These are phyloP conservation scores for Acrossocheilus fasciatus DNA, from an alignment of 2,797 vertebrate species.

Conservation along the genomic window DNA sequence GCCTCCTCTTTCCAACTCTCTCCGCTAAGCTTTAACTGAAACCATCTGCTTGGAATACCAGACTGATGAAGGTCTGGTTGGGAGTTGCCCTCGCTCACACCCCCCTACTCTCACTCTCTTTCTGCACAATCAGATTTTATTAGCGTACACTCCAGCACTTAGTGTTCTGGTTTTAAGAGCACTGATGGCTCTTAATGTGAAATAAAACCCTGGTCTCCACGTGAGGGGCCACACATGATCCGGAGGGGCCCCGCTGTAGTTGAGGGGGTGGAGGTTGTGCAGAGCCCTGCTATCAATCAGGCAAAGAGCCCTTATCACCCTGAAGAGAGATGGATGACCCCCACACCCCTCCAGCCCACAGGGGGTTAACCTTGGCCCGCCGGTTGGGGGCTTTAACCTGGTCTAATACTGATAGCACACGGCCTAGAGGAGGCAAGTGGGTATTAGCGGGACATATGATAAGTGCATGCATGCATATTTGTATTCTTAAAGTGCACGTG, in stretches of 20 bases:
- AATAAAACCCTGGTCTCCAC: conserved; percentile 68
- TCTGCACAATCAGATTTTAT: conserved; percentile 83
- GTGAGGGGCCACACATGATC: conserved; percentile 61
- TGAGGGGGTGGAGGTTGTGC: conserved; percentile 18
- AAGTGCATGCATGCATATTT: conserved; percentile 40
- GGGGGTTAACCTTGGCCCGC: conserved; percentile 40
- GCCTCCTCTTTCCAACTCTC: conserved; percentile 65
- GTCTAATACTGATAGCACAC: background rate
- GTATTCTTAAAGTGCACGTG: conserved; percentile 57
- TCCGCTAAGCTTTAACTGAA: conserved; percentile 82
- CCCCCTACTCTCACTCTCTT: conserved; percentile 50
- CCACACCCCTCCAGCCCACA: conserved; percentile 12
- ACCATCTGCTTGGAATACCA: conserved; percentile 88
- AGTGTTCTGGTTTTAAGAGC: conserved; percentile 78
- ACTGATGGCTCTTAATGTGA: conserved; percentile 77
- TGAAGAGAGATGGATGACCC: conserved; percentile 48
- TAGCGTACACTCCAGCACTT: conserved; percentile 76
- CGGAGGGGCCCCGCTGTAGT: conserved; percentile 49
- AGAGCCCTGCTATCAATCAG: conserved; percentile 60
- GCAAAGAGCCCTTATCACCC: conserved; percentile 56
- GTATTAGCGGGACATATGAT: conserved; percentile 42
- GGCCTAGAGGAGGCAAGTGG: conserved; percentile 13
- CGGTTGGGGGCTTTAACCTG: background rate
- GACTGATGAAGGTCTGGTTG: conserved; percentile 84
- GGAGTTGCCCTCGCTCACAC: conserved; percentile 67